These are phyloP conservation scores for Tholera decimalis DNA, from an alignment of 2,888 invertebrate genomes.

Conservation along the genomic window DNA sequence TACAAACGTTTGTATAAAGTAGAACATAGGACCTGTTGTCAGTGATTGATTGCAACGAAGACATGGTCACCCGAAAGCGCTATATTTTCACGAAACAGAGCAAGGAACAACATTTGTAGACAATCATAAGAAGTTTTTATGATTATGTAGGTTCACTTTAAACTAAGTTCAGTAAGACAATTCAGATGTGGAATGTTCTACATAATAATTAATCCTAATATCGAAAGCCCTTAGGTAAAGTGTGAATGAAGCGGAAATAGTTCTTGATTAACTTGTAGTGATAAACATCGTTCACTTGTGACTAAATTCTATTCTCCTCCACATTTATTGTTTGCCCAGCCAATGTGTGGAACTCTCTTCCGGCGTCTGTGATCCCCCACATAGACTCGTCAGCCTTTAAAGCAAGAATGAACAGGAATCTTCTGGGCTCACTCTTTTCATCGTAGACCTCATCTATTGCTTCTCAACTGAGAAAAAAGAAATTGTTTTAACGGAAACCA, in stretches of 20 bases:
- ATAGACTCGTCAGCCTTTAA: too few species aligned
- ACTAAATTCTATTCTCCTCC: not conserved
- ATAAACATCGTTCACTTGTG: not conserved
- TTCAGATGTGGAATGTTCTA: not conserved
- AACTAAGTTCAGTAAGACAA: conserved; percentile 5
- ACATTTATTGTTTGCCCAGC: too few species aligned
- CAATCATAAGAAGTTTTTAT: conserved; percentile 50
- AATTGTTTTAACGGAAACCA: too few species aligned
- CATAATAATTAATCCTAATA: not conserved
- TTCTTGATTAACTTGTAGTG: not conserved
- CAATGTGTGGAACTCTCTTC: too few species aligned
- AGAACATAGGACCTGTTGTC: conserved; percentile 16
- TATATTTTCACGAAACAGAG: conserved; percentile 22
- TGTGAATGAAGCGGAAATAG: not conserved
- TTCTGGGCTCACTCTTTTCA: too few species aligned
- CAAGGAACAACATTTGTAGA: conserved; percentile 37
- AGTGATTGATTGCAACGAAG: conserved; percentile 40
- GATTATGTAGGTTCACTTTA: conserved; percentile 40
- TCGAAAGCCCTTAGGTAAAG: not conserved
- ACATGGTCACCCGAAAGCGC: conserved; percentile 34
- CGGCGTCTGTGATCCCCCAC: too few species aligned
- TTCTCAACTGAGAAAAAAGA: too few species aligned
- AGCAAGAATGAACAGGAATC: too few species aligned
- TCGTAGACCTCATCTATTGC: too few species aligned
- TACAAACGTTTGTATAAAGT: conserved; percentile 25